These are phyloP conservation scores for Lamprologus callipterus DNA, from an alignment of 2,113 vertebrate species.

Conservation along the genomic window DNA sequence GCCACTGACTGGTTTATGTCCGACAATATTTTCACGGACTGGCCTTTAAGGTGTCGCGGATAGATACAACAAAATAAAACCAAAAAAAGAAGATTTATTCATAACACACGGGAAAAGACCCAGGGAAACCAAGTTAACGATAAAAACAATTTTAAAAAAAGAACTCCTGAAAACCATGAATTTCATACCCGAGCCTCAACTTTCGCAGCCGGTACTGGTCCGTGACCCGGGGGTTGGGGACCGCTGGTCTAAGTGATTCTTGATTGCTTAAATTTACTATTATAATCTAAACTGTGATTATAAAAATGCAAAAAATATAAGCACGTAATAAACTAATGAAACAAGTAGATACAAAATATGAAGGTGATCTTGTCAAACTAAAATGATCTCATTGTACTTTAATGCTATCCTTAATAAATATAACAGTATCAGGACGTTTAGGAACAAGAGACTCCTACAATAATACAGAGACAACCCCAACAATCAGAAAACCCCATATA, in stretches of 20 bases:
- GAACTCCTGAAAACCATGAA: not conserved
- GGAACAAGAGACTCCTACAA: not conserved
- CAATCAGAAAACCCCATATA: not conserved
- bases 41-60: not conserved
- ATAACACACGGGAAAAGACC: not conserved
- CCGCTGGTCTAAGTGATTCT: not conserved
- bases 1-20: not conserved
- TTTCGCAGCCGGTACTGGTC: not conserved
- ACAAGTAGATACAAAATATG: not conserved
- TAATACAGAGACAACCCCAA: not conserved
- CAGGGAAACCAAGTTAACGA: not conserved
- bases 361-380: not conserved
- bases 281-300: not conserved
- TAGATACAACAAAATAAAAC: not conserved
- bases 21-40: not conserved
- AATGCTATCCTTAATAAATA: not conserved
- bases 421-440: not conserved
- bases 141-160: not conserved
- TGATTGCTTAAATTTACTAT: not conserved
- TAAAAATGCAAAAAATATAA: not conserved
- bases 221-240: not conserved
- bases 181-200: not conserved
- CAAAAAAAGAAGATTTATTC: not conserved
- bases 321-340: not conserved
- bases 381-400: not conserved